These are phyloP conservation scores for Lasioglossum calceatum DNA, from an alignment of 2,888 invertebrate species.

Conservation along the genomic window DNA sequence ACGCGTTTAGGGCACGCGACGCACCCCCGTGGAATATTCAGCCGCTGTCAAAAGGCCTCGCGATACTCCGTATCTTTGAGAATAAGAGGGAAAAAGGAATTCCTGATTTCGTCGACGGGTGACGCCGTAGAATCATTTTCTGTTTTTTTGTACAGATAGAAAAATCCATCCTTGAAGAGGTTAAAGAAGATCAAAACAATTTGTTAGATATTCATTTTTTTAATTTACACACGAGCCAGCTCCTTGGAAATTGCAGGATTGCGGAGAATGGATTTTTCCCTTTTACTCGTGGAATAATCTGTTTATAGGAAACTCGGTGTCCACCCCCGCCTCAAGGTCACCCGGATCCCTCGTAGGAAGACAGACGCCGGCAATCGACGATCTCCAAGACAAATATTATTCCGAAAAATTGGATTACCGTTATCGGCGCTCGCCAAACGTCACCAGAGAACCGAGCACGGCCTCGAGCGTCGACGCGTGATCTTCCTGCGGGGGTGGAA, in stretches of 20 bases:
- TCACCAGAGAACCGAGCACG: conserved; percentile 41
- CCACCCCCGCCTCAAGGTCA: conserved; percentile 16
- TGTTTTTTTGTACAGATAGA: background rate
- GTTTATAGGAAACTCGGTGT: background rate
- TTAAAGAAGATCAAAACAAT: background rate
- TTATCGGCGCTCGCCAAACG: conserved; percentile 80
- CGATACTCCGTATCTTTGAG: background rate
- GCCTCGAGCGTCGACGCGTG: conserved; percentile 30
- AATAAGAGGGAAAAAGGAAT: background rate
- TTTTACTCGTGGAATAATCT: background rate
- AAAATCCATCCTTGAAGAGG: background rate
- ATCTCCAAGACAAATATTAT: conserved; percentile 84
- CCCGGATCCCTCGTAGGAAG: background rate
- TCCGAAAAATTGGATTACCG: conserved; percentile 83
- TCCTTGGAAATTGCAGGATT: background rate
- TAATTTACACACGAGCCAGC: background rate
- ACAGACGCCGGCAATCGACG: conserved; percentile 70
- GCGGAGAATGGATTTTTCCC: background rate
- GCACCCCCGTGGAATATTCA: conserved; percentile 22
- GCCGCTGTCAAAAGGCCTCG: background rate
- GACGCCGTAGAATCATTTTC: background rate
- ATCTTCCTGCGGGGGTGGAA: conserved; percentile 14
- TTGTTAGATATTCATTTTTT: background rate
- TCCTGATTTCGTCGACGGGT: background rate
- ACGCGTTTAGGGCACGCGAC: conserved; percentile 24